A percentile compares a stretch with the other conserved stretches of the same genome.
Conservation (phyloP, 2,888 invertebrate genomes). For the Drosophila silvestris region DNA sequence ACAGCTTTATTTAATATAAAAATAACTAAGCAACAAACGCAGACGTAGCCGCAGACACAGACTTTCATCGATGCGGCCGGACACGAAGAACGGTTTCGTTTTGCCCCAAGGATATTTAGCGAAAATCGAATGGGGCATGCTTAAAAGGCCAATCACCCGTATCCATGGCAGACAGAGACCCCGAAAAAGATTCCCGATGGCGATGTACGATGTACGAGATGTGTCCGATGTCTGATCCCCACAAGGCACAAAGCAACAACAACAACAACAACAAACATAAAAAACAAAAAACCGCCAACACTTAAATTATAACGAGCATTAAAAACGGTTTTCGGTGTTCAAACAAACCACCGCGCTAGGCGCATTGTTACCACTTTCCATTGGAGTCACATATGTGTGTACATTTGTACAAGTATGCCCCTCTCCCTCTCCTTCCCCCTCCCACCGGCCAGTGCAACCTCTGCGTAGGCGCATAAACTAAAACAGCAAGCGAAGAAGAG, state of each 20-base stretch:
- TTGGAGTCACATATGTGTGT: slow-evolving; percentile 2
- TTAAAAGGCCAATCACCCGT: slow-evolving; percentile 70
- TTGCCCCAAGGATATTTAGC: slow-evolving; percentile 69
- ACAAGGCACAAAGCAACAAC: slow-evolving; percentile 12
- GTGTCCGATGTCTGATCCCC: slow-evolving; percentile 30
- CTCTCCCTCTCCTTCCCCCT: not conserved
- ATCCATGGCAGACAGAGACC: slow-evolving; percentile 18
- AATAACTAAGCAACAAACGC: slow-evolving; percentile 4
- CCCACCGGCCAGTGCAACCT: not conserved
- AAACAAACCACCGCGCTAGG: slow-evolving; percentile 63
- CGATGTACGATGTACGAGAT: slow-evolving; percentile 19
- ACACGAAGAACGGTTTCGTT: slow-evolving; percentile 49
- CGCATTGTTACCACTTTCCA: slow-evolving; percentile 37
- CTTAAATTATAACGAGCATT: slow-evolving; percentile 74
- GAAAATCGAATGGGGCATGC: slow-evolving; percentile 52
- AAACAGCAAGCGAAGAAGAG: not conserved
- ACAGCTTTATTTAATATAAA: slow-evolving; percentile 54
- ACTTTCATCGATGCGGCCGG: not conserved
- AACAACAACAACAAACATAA: not conserved
- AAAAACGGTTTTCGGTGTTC: slow-evolving; percentile 70
- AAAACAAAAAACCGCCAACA: slow-evolving; percentile 12
- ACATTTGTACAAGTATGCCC: slow-evolving; percentile 9
- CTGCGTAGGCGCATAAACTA: slow-evolving; percentile 47
- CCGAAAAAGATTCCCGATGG: slow-evolving; percentile 36
- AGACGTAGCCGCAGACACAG: slow-evolving; percentile 8